Percentiles rank a stretch among this genome's conserved stretches.
Conservation (phyloP, 2,113 vertebrate genomes). For the Danio rerio region GRCz12tu NC_133196.1:44154001-44154500, state of each 20-base stretch:
- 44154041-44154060: too few relatives aligned
- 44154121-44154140: neutral
- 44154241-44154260: constrained; percentile 2
- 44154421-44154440: constrained; percentile 75
- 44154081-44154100: neutral
- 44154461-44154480: constrained; percentile 46
- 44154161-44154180: constrained; percentile 41
- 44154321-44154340: constrained; percentile 51
- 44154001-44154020: too few relatives aligned
- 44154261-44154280: constrained; percentile 32
- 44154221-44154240: constrained; percentile 15
- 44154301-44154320: constrained; percentile 29
- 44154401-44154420: constrained; percentile 65
- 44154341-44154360: constrained; percentile 74
- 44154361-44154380: constrained; percentile 66
- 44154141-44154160: constrained; percentile 26
- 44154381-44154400: constrained; percentile 57
- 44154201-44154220: constrained; percentile 40
- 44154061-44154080: too few relatives aligned
- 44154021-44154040: too few relatives aligned
- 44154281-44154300: constrained; percentile 43
- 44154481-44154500: constrained; percentile 33
- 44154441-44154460: constrained; percentile 66
- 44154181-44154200: constrained; percentile 40
- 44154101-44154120: neutral